phyloP scores from a whole-genome alignment of 2,113 vertebrate species.

The Pelmatolapia mariae region DNA sequence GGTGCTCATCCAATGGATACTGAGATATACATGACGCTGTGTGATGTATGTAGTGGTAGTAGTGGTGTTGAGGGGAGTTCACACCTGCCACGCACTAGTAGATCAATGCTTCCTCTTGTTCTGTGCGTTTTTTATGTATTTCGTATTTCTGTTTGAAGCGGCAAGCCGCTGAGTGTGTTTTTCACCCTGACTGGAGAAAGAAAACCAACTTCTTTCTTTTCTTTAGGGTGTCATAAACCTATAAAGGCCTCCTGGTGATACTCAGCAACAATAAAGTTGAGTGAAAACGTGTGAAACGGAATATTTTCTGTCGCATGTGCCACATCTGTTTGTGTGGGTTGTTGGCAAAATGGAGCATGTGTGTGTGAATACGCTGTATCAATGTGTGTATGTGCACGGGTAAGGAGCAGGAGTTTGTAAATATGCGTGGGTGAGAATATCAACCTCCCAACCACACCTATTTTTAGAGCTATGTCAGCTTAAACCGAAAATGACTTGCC shows the following conservation, averaged over 20 bases:
- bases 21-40: background rate
- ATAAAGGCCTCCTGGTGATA: background rate
- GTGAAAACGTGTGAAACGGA: conserved; percentile 31
- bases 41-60: background rate
- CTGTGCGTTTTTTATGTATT: background rate
- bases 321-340: conserved; percentile 50
- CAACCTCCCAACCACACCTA: conserved; percentile 57
- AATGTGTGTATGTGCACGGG: background rate
- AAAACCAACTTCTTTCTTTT: background rate
- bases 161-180: background rate
- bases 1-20: background rate
- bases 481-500: conserved; percentile 28
- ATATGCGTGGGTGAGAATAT: conserved; percentile 42
- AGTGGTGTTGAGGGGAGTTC: background rate
- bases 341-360: conserved; percentile 39
- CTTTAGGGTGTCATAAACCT: background rate
- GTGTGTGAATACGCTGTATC: background rate
- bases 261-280: background rate
- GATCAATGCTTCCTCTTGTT: conserved; percentile 29
- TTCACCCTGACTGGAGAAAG: background rate
- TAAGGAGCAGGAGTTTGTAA: conserved; percentile 18
- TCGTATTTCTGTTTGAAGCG: background rate
- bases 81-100: conserved; percentile 3
- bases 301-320: conserved; percentile 20
- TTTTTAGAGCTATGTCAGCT: conserved; percentile 56